Evolutionary conservation across 2,797 vertebrate species (phyloP), one percentile per base, ranked within the genome.

Genomic region (Anabas testudineus): DNA sequence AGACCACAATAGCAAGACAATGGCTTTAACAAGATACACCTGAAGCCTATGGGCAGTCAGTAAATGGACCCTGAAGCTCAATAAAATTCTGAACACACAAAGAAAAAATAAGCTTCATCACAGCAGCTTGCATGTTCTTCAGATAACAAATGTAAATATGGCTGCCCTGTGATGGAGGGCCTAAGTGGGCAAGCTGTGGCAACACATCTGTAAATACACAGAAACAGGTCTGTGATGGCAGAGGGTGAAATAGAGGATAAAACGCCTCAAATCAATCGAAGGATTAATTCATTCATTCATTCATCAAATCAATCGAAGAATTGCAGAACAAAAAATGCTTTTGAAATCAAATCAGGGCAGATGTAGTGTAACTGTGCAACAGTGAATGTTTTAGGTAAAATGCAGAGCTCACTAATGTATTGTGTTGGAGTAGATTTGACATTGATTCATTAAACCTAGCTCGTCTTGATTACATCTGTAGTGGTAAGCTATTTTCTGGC

Each of bases 401-500:
- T 51, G 65, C 28, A 24, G 45, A 54, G 26, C 78, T 80, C 70
- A 60, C 81, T 84, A 79, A 85, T 82, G 73, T 67, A 80, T 90
- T 87, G 82, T 83, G 72, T 74, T 54, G 34, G 68, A 84, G 81
- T 46, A 86, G 75, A 85, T 89, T 48, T 91, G 88, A 90, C 90
- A 87, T 84, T 90, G 90, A 93, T 91, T 90, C 90, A 92, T 93
- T 92, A 92, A 92, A 87, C 66, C 82, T 15, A 62, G 83, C 84
- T 84, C 41, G 48, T 90, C 84, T 90, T 91, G 90, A 92, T 91
- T 92, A 90, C 89, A 92, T 92, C 90, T 92, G 86, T 86, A 86
- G 79, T 61, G 67, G 88, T 91, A 92, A 92, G 91, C 90, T 90
- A 85, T 92, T 91, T 91, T 88, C 82, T 87, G 81, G 85, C 78